Evolutionary conservation across 2,113 vertebrate species (phyloP).

Genomic region (Salminus brasiliensis): DNA sequence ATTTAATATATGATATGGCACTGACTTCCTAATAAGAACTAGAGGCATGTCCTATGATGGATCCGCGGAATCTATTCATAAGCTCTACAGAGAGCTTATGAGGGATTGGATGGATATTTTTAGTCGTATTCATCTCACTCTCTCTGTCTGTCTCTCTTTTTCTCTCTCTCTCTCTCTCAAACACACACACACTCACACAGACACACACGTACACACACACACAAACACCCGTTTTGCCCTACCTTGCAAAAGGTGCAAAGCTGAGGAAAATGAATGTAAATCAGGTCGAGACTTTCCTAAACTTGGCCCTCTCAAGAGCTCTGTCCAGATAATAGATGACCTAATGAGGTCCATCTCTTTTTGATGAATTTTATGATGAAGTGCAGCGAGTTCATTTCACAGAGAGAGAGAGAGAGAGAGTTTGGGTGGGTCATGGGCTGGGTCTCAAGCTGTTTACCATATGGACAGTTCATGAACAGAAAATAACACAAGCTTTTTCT

Average conservation of each 20-base stretch:
- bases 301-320: not conserved
- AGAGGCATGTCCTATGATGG: constrained; percentile 49
- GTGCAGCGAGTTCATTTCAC: not conserved
- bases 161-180: not conserved
- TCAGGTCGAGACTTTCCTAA: not conserved
- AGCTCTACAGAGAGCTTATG: constrained; percentile 50
- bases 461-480: not conserved
- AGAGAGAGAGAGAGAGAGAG: not conserved
- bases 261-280: constrained; percentile 32
- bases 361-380: constrained; percentile 41
- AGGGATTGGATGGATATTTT: constrained; percentile 59
- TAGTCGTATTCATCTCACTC: constrained; percentile 47
- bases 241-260: constrained; percentile 8
- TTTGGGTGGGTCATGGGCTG: not conserved
- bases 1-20: constrained; percentile 46
- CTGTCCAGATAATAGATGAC: constrained; percentile 30
- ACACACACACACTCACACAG: not conserved
- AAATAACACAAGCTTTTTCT: not conserved
- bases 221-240: not conserved
- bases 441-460: constrained; percentile 3
- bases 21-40: constrained; percentile 45
- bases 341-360: constrained; percentile 37
- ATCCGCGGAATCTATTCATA: constrained; percentile 55
- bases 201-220: constrained; percentile 8
- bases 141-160: constrained; percentile 19